Evolutionary conservation across 2,113 vertebrate species (phyloP).

Genomic region (Neodon shergylaensis): DNA sequence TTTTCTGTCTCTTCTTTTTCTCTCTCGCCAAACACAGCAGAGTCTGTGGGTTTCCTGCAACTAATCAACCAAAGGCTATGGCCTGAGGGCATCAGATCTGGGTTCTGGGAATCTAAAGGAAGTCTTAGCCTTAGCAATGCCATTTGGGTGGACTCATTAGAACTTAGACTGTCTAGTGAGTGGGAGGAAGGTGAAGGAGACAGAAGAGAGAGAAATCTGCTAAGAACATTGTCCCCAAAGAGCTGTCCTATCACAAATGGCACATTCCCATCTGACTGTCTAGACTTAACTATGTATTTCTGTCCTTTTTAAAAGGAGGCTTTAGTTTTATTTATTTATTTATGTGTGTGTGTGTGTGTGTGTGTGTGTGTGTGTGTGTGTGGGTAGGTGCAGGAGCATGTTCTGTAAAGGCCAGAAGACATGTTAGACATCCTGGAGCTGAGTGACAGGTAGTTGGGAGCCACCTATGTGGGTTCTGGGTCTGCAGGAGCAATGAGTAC

Average conservation of each 20-base stretch:
- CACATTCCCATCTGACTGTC: not conserved
- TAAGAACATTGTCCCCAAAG: not conserved
- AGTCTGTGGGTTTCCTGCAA: not conserved
- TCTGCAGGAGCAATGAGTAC: not conserved
- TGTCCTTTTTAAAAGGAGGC: not conserved
- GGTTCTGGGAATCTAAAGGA: not conserved
- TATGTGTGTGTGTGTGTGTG: not conserved
- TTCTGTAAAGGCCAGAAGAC: not conserved
- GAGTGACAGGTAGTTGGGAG: not conserved
- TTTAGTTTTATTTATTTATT: not conserved
- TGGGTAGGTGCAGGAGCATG: not conserved
- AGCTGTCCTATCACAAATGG: not conserved
- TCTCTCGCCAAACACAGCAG: not conserved
- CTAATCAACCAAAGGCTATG: not conserved
- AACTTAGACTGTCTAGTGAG: not conserved
- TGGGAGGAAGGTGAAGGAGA: not conserved
- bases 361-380: not conserved
- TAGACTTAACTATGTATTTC: not conserved
- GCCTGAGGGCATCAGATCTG: not conserved
- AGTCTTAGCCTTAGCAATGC: not conserved
- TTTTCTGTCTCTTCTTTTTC: not conserved
- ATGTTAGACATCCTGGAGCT: not conserved
- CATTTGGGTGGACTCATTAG: not conserved
- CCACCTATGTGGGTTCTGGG: too few species aligned
- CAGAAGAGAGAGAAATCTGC: not conserved